Conservation (phyloP, 2,113 vertebrate genomes). For the Mirza zaza region DNA sequence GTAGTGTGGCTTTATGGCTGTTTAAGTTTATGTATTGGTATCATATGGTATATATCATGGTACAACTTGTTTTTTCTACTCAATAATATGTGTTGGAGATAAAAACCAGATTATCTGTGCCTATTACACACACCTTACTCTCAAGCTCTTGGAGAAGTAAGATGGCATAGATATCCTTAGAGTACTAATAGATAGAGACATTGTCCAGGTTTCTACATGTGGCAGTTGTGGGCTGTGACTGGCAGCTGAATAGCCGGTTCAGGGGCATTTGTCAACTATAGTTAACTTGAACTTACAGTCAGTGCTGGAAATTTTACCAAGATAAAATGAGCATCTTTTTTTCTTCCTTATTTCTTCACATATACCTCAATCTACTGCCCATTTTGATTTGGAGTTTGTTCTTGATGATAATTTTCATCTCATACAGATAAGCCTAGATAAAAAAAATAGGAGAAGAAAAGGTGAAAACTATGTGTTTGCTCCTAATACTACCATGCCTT, state of each 20-base stretch:
- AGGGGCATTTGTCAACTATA: neutral
- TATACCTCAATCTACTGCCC: neutral
- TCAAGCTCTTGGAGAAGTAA: constrained; percentile 8
- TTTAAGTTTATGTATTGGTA: neutral
- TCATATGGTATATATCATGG: neutral
- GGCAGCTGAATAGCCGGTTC: neutral
- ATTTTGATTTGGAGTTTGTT: constrained; percentile 27
- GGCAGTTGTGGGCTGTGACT: neutral
- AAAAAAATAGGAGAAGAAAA: neutral
- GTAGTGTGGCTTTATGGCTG: neutral
- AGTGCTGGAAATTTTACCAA: neutral
- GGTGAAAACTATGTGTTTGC: neutral
- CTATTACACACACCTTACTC: neutral
- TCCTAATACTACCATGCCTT: neutral
- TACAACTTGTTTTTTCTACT: neutral
- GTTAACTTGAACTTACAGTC: neutral
- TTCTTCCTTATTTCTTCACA: neutral
- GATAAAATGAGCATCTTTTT: neutral
- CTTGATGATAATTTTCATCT: constrained; percentile 7
- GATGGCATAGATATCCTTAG: neutral
- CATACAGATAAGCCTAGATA: neutral
- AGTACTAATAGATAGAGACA: neutral
- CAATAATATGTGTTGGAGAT: neutral
- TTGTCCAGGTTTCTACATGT: neutral
- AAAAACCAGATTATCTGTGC: constrained; percentile 13